A percentile compares a stretch with the other conserved stretches of the same genome.
These are phyloP conservation scores for Lasioglossum villosulum DNA, from an alignment of 2,888 invertebrate species.

Conservation along the genomic window DNA sequence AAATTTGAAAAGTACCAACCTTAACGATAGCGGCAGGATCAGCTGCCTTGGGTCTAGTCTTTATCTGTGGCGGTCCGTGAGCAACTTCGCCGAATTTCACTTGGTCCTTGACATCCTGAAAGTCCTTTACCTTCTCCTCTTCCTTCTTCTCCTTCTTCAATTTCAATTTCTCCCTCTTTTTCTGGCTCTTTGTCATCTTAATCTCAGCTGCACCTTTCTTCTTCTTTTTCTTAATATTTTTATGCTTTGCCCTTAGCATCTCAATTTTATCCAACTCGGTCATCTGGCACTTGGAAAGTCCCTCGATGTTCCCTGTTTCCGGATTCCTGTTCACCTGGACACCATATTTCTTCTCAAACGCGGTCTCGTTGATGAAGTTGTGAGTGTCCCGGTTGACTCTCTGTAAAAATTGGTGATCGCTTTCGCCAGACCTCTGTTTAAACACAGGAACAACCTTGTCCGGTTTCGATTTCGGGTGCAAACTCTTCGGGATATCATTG, in stretches of 20 bases:
- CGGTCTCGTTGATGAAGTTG: conserved; percentile 87
- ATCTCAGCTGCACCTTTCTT: conserved; percentile 48
- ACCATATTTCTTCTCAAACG: conserved; percentile 87
- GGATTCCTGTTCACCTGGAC: conserved; percentile 86
- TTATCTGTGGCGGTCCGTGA: conserved; percentile 90
- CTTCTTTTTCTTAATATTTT: conserved; percentile 81
- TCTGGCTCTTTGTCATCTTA: conserved; percentile 86
- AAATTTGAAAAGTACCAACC: conserved; percentile 73
- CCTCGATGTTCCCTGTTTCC: conserved; percentile 85
- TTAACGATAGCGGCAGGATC: conserved; percentile 82
- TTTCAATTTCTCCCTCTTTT: conserved; percentile 85
- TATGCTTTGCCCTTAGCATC: conserved; percentile 82
- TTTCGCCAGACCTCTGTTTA: conserved; percentile 88
- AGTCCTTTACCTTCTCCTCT: conserved; percentile 84
- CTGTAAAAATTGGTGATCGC: conserved; percentile 87
- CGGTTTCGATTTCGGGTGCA: conserved; percentile 77
- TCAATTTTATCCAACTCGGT: conserved; percentile 86
- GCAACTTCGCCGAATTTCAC: conserved; percentile 91
- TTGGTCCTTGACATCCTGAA: conserved; percentile 86
- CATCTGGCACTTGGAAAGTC: conserved; percentile 85
- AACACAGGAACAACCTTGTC: conserved; percentile 86
- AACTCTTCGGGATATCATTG: conserved; percentile 34
- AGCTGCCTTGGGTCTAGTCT: conserved; percentile 85
- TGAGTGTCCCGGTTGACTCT: conserved; percentile 89
- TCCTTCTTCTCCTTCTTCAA: conserved; percentile 85